phyloP scores from a whole-genome alignment of 2,113 vertebrate genomes.

The Deroptyus accipitrinus region DNA sequence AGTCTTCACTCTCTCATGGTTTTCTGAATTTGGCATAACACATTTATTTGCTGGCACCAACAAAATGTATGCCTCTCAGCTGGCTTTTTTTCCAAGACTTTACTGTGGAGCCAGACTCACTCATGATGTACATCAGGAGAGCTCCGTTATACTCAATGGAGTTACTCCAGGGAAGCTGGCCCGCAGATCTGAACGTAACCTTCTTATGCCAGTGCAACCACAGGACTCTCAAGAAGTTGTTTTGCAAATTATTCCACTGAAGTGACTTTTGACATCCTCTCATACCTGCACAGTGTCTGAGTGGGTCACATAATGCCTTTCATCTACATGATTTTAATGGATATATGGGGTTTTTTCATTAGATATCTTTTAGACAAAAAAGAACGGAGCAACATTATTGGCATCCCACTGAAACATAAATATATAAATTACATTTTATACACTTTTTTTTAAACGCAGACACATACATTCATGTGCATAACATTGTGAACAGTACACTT shows the following conservation, averaged over 20 bases:
- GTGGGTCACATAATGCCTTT: conserved; percentile 56
- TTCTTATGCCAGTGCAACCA: background rate
- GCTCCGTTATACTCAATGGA: background rate
- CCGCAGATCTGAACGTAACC: background rate
- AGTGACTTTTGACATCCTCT: conserved; percentile 25
- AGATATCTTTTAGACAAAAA: conserved; percentile 51
- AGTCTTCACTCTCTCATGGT: conserved; percentile 33
- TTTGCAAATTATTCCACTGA: conserved; percentile 43
- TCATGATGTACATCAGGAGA: background rate
- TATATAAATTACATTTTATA: conserved; percentile 71
- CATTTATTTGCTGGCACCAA: conserved; percentile 32
- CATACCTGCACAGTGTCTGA: conserved; percentile 57
- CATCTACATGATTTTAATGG: conserved; percentile 60
- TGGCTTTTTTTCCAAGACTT: background rate
- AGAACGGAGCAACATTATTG: conserved; percentile 56
- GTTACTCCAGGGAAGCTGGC: background rate
- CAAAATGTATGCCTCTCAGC: background rate
- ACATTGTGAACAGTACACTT: conserved; percentile 57
- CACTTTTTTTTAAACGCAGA: conserved; percentile 69
- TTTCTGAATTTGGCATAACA: conserved; percentile 42
- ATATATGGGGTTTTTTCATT: conserved; percentile 45
- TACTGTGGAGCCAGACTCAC: background rate
- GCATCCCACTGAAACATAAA: conserved; percentile 70
- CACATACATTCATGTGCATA: conserved; percentile 70
- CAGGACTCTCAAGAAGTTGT: background rate